Evolutionary conservation across 2,797 vertebrate genomes (phyloP), one percentile per base, ranked within the genome.

Genomic region (Zalophus californianus): DNA sequence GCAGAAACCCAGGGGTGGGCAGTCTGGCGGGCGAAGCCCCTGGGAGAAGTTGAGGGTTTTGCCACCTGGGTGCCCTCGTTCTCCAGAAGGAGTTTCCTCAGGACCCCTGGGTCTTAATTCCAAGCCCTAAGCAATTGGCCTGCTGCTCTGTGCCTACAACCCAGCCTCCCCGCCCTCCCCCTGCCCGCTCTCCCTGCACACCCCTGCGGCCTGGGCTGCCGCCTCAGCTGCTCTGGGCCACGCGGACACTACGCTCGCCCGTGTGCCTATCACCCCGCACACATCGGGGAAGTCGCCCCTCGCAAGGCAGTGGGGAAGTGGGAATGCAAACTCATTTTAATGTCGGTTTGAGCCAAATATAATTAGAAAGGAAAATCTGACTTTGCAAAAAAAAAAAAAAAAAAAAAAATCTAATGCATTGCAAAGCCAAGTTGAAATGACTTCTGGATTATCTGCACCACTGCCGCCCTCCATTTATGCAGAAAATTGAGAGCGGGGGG

Each of bases 351-450:
- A 97, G 68, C 66, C 90, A 97, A 82, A 96, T 92, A 91, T 90
- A 97, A 95, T 89, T 94, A 95, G 91, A 86, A 86, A 94, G 95
- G 68, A 89, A 98, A 96, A 92, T 77, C 87, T 96, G 90, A 93
- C 90, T 97, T 94, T 73, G 96, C 72, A 78, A 86, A 90, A 92
- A 68, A 78, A 83, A 44, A n/a, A n/a, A 41, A 41, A 41, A 41
- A 68, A 82, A 64, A 41, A 50, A 41, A 83, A 44, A 32, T 8
- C n/a, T 0, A 95, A 93, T 70, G 29, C 64, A 38, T 83, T 84
- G 77, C 80, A 60, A 87, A 95, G 77, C 38, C 75, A 79, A 90
- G 70, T 48, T 73, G 77, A 93, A 93, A 86, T 86, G 94, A 91
- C 94, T 95, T 97, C 58, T 66, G 96, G 89, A 84, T 86, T 93